phyloP scores from a whole-genome alignment of 2,888 invertebrate species.

The Stenchaetothrips biformis region DNA sequence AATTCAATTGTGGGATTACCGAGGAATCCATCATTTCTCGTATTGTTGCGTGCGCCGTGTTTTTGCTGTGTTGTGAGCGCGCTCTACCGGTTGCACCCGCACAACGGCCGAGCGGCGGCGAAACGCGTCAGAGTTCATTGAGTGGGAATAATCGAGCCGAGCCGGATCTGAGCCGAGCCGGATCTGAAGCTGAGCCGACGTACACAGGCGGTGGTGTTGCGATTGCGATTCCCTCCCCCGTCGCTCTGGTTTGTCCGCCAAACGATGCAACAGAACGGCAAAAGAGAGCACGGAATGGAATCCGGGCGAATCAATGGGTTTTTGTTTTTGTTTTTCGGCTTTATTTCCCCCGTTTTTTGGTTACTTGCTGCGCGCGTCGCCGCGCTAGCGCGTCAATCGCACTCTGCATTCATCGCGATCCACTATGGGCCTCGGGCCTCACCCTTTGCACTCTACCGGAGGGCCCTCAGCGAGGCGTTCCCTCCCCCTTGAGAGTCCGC shows the following conservation, averaged over 20 bases:
- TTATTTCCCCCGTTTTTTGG: too few relatives aligned
- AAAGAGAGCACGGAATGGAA: too few relatives aligned
- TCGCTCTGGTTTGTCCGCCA: too few relatives aligned
- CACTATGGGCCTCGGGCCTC: too few relatives aligned
- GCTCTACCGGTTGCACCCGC: neutral
- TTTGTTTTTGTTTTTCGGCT: too few relatives aligned
- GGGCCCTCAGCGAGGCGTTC: constrained; percentile 2
- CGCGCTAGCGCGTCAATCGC: too few relatives aligned
- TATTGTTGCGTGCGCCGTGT: neutral
- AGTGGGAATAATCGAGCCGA: constrained; percentile 8
- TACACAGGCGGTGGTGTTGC: neutral
- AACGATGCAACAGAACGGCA: too few relatives aligned
- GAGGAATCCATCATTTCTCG: constrained; percentile 4
- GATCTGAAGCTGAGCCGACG: neutral
- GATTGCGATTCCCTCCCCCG: too few relatives aligned
- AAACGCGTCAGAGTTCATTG: constrained; percentile 18
- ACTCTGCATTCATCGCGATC: too few relatives aligned
- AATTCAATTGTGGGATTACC: constrained; percentile 16
- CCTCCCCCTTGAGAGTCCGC: neutral
- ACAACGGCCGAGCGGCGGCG: neutral
- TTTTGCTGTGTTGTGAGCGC: neutral
- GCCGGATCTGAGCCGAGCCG: too few relatives aligned
- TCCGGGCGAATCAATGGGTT: too few relatives aligned
- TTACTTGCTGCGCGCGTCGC: too few relatives aligned
- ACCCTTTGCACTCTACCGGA: neutral